These are phyloP conservation scores for Acropora tenuis DNA, from an alignment of 64 coral and sea anemone genomes.

Conservation along the genomic window DNA sequence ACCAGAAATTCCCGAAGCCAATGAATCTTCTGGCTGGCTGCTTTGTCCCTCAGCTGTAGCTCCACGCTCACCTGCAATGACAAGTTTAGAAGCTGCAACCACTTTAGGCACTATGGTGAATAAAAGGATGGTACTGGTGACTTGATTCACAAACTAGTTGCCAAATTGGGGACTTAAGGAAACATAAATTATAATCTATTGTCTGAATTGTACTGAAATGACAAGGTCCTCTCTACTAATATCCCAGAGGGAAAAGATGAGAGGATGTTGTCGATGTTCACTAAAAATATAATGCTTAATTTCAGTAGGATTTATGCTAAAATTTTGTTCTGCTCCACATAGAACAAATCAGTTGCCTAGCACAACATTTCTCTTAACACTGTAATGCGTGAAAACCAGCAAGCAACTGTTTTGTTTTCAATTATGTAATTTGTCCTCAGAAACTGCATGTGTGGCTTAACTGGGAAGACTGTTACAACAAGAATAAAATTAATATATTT, in stretches of 20 bases:
- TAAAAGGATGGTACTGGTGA: too few relatives aligned
- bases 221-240: background rate
- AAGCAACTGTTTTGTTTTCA: conserved; percentile 31
- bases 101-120: too few relatives aligned
- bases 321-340: too few relatives aligned
- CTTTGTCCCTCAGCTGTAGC: too few relatives aligned
- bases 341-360: conserved; percentile 8
- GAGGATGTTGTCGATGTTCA: conserved; percentile 12
- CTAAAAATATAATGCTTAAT: background rate
- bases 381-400: conserved; percentile 27
- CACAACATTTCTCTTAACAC: conserved; percentile 16
- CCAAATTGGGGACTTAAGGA: conserved; percentile 2
- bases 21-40: too few relatives aligned
- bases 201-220: too few relatives aligned
- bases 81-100: too few relatives aligned
- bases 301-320: background rate
- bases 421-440: conserved; percentile 20
- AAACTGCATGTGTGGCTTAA: conserved; percentile 52
- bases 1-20: too few relatives aligned
- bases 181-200: conserved; percentile 6
- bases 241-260: background rate
- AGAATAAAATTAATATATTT: conserved; percentile 39
- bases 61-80: too few relatives aligned
- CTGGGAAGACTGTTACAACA: conserved; percentile 45
- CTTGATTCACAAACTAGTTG: too few relatives aligned